Evolutionary conservation across 2,113 vertebrate genomes (phyloP), one percentile per base, ranked within the genome.

Genomic region (Suricata suricatta): DNA sequence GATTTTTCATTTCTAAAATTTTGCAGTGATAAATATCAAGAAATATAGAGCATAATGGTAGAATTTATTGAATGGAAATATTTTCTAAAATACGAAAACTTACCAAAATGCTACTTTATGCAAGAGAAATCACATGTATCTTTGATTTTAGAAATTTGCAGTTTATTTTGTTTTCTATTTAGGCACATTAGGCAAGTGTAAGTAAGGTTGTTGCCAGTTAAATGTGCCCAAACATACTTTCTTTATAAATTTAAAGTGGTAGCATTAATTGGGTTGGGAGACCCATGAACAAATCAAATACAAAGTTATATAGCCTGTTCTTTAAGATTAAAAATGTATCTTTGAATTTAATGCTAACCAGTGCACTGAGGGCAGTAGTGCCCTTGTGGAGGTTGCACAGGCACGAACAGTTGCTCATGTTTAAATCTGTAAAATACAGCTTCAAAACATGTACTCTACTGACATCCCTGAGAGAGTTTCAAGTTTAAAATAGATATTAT

Each of bases 161-260:
- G 11, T 84, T 94, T 92, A 41, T 71, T 91, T 89, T 94, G 29
- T 90, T 93, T 95, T 97, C 47, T 95, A 29, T 54, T 44, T 68
- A 79, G 72, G 52, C 52, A 54, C 52, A 54, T 5, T 54, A 54
- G 52, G 25, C 41, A 91, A 71, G 23, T 54, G 0, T 69, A 66
- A 93, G 25, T 93, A 74, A 85, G 4, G 16, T 60, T 47, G 41
- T 72, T 79, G 7, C 3, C 47, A 50, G 15, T 80, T 86, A 54
- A 95, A 95, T 76, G 5, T 91, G 14, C 6, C 25, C 41, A 60
- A 35, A 69, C 68, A 76, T 63, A 29, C 50, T 80, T 44, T 68
- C 50, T 74, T 44, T 68, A 17, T 93, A 69, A 95, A 50, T 81
- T 76, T 27, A 57, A 90, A 47, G 19, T 27, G 5, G 10, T 90